Conservation (phyloP, 2,113 vertebrate species). For the Pygoscelis antarcticus region DNA sequence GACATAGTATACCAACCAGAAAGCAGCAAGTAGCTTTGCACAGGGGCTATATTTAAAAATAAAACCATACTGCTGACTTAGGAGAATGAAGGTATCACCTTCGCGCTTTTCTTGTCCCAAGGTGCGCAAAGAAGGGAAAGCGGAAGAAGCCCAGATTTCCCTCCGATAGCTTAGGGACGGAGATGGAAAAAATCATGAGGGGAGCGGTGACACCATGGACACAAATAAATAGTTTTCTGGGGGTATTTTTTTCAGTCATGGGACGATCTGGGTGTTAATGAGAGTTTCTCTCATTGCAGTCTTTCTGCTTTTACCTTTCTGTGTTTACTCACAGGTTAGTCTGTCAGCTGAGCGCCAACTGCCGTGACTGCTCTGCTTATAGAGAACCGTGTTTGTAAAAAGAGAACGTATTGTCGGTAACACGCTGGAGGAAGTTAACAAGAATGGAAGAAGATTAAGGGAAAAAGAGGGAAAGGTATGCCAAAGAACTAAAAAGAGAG, state of each 20-base stretch:
- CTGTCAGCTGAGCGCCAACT: neutral
- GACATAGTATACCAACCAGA: neutral
- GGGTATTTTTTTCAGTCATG: neutral
- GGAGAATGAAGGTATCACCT: neutral
- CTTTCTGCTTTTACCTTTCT: neutral
- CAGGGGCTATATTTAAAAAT: slow-evolving; percentile 33
- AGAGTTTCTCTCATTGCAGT: neutral
- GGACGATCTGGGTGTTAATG: neutral
- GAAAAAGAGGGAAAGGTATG: neutral
- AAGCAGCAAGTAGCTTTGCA: slow-evolving; percentile 5
- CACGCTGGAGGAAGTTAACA: neutral
- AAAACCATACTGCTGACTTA: slow-evolving; percentile 15
- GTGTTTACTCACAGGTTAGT: neutral
- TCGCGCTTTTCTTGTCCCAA: neutral
- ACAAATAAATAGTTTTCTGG: neutral
- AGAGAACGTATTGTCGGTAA: neutral
- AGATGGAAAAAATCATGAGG: neutral
- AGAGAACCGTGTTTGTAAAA: neutral
- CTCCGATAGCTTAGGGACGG: rapidly evolving
- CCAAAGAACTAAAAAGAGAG: neutral
- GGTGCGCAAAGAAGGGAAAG: neutral
- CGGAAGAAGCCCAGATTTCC: neutral
- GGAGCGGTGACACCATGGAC: neutral
- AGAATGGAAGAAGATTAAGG: neutral
- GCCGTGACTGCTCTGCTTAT: neutral